Evolutionary conservation across 2,113 vertebrate genomes (phyloP).

Genomic region (Caloenas nicobarica): DNA sequence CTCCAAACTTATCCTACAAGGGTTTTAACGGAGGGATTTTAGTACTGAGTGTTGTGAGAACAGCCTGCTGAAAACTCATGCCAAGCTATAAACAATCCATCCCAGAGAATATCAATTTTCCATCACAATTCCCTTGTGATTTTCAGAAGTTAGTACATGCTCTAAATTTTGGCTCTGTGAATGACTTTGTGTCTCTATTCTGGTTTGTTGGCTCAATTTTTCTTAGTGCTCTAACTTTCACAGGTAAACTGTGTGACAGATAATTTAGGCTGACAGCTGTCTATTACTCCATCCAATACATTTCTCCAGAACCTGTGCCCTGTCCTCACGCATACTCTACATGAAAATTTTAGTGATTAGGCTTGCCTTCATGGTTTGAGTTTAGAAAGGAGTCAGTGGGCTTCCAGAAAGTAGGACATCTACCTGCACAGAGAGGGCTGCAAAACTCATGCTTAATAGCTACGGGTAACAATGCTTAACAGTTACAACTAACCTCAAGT

Average conservation of each 20-base stretch:
- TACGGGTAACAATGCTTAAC: neutral
- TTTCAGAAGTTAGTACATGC: neutral
- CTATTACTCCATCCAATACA: neutral
- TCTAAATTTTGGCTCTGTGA: neutral
- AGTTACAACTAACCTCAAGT: neutral
- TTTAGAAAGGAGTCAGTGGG: neutral
- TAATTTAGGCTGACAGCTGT: constrained; percentile 16
- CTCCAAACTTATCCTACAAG: neutral
- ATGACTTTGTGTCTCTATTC: neutral
- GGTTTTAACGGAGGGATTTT: neutral
- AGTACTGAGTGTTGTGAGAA: neutral
- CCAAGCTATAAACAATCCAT: constrained; percentile 26
- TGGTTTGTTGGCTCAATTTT: neutral
- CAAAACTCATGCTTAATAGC: neutral
- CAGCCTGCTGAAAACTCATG: neutral
- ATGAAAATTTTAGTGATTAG: neutral
- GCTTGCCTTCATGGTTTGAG: neutral
- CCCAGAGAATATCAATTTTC: neutral
- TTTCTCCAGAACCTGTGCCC: neutral
- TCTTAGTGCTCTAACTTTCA: neutral
- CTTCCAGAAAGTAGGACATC: neutral
- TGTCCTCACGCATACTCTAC: neutral
- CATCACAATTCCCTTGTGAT: neutral
- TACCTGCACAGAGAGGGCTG: neutral
- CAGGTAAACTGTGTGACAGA: neutral